A percentile compares a stretch with the other conserved stretches of the same genome.
Conservation (phyloP, 37 sponge, comb jelly and placozoan genomes). For the Sycon ciliatum region DNA sequence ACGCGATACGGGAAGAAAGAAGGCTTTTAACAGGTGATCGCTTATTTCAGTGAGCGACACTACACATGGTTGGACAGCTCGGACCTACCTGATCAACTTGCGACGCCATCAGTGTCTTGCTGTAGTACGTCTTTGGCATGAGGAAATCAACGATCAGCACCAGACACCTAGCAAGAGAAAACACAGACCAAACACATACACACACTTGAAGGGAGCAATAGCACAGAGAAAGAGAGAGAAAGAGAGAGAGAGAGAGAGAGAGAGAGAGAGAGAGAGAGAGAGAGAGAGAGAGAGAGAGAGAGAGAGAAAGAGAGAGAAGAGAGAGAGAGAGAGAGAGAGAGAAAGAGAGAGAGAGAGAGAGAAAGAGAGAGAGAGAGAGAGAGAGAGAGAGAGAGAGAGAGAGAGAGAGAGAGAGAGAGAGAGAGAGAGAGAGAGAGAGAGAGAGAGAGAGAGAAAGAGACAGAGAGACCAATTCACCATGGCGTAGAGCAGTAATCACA, state of each 20-base stretch:
- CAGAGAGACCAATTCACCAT: too few relatives aligned
- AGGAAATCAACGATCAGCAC: conserved; percentile 62
- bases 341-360: not conserved
- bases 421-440: conserved; percentile 11
- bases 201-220: too few relatives aligned
- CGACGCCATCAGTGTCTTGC: conserved; percentile 66
- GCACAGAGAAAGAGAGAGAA: too few relatives aligned
- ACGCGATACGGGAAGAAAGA: too few relatives aligned
- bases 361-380: not conserved
- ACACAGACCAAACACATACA: too few relatives aligned
- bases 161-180: conserved; percentile 52
- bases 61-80: too few relatives aligned
- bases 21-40: too few relatives aligned
- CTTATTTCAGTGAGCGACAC: too few relatives aligned
- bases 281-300: not conserved
- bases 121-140: conserved; percentile 83
- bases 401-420: too few relatives aligned
- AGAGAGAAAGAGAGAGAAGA: not conserved
- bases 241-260: not conserved
- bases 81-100: conserved; percentile 75
- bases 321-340: not conserved
- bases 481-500: too few relatives aligned
- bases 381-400: not conserved
- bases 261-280: conserved; percentile 2
- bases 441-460: conserved; percentile 5